Evolutionary conservation across 2,797 vertebrate genomes (phyloP).

Genomic region (Pangasius macronema): DNA sequence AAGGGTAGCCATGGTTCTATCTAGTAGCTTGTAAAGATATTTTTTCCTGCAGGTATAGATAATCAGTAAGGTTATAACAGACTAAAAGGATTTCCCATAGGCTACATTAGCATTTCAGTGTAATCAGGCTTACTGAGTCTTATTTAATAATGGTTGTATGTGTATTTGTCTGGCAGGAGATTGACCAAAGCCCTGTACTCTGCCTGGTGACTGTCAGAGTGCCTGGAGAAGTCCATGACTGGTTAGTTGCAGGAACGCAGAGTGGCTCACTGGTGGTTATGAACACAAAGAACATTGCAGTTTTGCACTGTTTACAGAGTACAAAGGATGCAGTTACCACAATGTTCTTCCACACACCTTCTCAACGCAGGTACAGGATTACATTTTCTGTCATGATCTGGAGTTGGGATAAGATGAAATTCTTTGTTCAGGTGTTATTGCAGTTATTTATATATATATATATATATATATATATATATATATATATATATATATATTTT

Average conservation of each 20-base stretch:
- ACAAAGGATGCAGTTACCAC: conserved; percentile 90
- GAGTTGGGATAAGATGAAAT: neutral
- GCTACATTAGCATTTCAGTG: neutral
- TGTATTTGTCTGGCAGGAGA: conserved; percentile 69
- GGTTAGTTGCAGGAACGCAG: conserved; percentile 91
- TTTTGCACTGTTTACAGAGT: conserved; percentile 79
- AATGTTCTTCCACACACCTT: conserved; percentile 80
- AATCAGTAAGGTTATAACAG: neutral
- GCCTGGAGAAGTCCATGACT: conserved; percentile 78
- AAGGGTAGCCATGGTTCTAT: neutral
- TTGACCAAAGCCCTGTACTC: conserved; percentile 85
- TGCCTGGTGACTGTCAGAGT: conserved; percentile 83
- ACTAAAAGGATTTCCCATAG: neutral
- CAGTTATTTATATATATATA: neutral
- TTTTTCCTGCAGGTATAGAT: neutral
- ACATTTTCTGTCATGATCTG: neutral
- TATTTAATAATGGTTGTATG: neutral
- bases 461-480: no score
- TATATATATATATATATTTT: no score
- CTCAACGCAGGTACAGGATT: conserved; percentile 75
- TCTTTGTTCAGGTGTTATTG: neutral
- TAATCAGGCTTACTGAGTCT: neutral
- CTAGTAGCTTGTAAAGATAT: no score
- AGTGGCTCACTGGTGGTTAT: conserved; percentile 83
- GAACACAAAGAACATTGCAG: conserved; percentile 69